A percentile compares a stretch with the other conserved stretches of the same genome.
phyloP scores from a whole-genome alignment of 2,113 vertebrate species.

The Pomatostomus ruficeps region DNA sequence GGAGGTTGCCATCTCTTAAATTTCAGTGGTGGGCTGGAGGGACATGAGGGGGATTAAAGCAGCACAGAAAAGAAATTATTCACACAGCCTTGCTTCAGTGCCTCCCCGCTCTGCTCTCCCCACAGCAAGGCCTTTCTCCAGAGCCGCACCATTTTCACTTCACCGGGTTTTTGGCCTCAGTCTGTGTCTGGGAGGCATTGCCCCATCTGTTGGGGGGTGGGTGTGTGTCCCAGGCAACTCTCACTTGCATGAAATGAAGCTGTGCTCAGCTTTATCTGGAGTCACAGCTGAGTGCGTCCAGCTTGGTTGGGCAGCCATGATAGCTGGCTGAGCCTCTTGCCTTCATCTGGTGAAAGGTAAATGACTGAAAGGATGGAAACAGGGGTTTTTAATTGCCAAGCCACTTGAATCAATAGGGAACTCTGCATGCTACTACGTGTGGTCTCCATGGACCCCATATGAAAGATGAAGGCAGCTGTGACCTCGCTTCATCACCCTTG shows the following conservation, averaged over 20 bases:
- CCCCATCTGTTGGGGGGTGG: background rate
- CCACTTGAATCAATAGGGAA: slow-evolving; percentile 40
- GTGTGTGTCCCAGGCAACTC: background rate
- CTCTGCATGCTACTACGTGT: background rate
- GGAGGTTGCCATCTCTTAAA: background rate
- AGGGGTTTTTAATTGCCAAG: slow-evolving; percentile 39
- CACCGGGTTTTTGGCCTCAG: background rate
- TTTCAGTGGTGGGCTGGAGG: background rate
- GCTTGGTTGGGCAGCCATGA: background rate
- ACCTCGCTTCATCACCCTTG: background rate
- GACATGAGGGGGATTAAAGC: background rate
- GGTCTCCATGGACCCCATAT: slow-evolving; percentile 49
- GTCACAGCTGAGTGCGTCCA: background rate
- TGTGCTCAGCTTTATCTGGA: background rate
- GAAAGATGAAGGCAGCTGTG: slow-evolving; percentile 54
- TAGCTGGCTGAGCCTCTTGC: background rate
- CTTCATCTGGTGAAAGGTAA: slow-evolving; percentile 26
- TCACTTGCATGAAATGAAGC: background rate
- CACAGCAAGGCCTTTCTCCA: background rate
- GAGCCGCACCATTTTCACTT: background rate
- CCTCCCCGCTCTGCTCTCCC: background rate
- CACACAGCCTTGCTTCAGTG: background rate
- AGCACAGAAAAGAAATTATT: background rate
- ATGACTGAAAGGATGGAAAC: background rate
- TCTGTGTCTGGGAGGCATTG: background rate